Base-by-base conservation (phyloP, 2,113 vertebrate genomes). In the Serinus canaria region DNA sequence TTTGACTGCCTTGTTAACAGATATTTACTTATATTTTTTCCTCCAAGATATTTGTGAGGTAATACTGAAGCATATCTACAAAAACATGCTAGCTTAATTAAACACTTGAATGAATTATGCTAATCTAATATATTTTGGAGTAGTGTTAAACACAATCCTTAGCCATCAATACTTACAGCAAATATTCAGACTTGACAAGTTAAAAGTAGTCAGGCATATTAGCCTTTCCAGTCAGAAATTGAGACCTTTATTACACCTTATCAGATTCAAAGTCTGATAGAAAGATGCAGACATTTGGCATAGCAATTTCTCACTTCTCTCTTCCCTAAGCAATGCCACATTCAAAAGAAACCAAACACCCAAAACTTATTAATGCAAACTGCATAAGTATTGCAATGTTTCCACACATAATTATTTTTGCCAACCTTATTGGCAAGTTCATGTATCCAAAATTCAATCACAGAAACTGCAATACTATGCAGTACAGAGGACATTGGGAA, bases 1-100 rank as follows among this genome's bases (percentile, higher is more conserved):
- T 87, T 58, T 10, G 15, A 46, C 17, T 50, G 44, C 7, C 15
- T 63, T 79, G 4, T 43, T 4, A 5, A 53, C 3, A 66, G 23
- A 8, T 33, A 3, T 3, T 24, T 47, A 15, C 50, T n/a, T 37
- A 33, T 41, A 15, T 27, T 33, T 58, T 75, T 58, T 50, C 46
- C n/a, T 33, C 4, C 20, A 22, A 24, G 7, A 21, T 2, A 41
- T 11, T 27, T 1, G 0, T 24, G 12, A 15, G 12, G 2, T 66
- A 83, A 81, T 44, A 43, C 33, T 58, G 37, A 91, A 69, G 18
- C 16, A 3, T 15, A 81, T 6, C 35, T 64, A 62, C 23, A 62
- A 43, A 85, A 85, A 50, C 3, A 14, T 5, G 5, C 16, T 33
- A 60, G 17, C 52, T 59, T 52, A 72, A 79, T 62, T 58, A 37